These are phyloP conservation scores for Pterobdella sp. DNA, from an alignment of 2,888 invertebrate species.

Conservation along the genomic window DNA sequence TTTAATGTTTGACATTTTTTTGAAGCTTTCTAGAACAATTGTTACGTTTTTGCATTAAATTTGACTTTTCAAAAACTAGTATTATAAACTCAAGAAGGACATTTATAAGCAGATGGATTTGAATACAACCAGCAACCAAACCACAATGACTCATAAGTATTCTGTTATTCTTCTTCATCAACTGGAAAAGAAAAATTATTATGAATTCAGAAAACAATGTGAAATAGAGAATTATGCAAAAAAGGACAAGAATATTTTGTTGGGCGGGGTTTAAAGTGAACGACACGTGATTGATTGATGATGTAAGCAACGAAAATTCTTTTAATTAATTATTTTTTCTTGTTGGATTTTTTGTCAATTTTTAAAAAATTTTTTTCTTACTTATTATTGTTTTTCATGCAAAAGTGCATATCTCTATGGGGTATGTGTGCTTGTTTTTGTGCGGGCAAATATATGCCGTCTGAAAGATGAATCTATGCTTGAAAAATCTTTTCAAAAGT, in stretches of 20 bases:
- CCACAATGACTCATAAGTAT: too few relatives aligned
- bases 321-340: background rate
- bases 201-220: too few relatives aligned
- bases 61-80: too few relatives aligned
- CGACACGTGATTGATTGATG: background rate
- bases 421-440: conserved; percentile 4
- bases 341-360: too few relatives aligned
- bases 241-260: background rate
- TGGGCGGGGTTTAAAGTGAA: background rate
- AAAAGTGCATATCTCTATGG: background rate
- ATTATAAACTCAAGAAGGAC: too few relatives aligned
- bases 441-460: background rate
- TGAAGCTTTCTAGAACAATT: too few relatives aligned
- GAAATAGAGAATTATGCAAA: background rate
- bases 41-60: too few relatives aligned
- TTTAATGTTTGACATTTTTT: too few relatives aligned
- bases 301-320: background rate
- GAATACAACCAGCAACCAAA: too few relatives aligned
- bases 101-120: too few relatives aligned
- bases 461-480: background rate
- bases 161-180: too few relatives aligned
- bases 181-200: too few relatives aligned
- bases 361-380: background rate
- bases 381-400: background rate
- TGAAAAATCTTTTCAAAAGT: conserved; percentile 2